Percentiles rank a stretch among this genome's conserved stretches.
phyloP scores from a whole-genome alignment of 2,113 vertebrate species.

The Paraplagusia blochii region DNA sequence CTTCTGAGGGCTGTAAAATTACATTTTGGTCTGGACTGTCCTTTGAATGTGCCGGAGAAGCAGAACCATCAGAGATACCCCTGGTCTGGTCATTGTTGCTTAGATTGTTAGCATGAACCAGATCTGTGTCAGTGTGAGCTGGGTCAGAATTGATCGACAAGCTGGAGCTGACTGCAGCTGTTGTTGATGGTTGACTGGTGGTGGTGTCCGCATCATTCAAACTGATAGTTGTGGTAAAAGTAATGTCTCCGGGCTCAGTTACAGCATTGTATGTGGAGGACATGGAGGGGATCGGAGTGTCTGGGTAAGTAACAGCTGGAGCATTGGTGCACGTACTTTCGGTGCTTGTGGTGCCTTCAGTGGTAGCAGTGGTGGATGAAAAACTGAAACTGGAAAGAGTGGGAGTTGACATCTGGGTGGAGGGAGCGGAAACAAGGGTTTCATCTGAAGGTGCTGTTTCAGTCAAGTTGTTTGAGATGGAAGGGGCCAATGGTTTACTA shows the following conservation, averaged over 20 bases:
- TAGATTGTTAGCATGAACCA: constrained; percentile 2
- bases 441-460: constrained; percentile 24
- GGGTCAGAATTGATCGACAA: constrained; percentile 35
- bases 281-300: constrained; percentile 1
- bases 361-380: constrained; percentile 1
- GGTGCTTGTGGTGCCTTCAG: constrained; percentile 29
- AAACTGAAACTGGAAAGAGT: constrained; percentile 12
- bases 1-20: constrained; percentile 21
- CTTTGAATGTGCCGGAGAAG: constrained; percentile 27
- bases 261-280: constrained; percentile 41
- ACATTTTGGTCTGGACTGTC: constrained; percentile 27
- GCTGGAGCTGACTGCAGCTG: constrained; percentile 40
- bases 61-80: constrained; percentile 20
- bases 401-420: constrained; percentile 6
- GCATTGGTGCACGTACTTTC: constrained; percentile 17
- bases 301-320: constrained; percentile 15
- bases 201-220: constrained; percentile 37
- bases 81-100: constrained; percentile 5
- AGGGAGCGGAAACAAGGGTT: constrained; percentile 12
- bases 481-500: constrained; percentile 22
- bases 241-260: constrained; percentile 47
- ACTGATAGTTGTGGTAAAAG: constrained; percentile 31
- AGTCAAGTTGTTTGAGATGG: constrained; percentile 9
- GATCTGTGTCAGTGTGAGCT: constrained; percentile 33
- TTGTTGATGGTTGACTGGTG: constrained; percentile 20